Evolutionary conservation across 1,140 invertebrate genomes (phyloP), one percentile per base, ranked within the genome.

Genomic region (Ganaspis sp.): DNA sequence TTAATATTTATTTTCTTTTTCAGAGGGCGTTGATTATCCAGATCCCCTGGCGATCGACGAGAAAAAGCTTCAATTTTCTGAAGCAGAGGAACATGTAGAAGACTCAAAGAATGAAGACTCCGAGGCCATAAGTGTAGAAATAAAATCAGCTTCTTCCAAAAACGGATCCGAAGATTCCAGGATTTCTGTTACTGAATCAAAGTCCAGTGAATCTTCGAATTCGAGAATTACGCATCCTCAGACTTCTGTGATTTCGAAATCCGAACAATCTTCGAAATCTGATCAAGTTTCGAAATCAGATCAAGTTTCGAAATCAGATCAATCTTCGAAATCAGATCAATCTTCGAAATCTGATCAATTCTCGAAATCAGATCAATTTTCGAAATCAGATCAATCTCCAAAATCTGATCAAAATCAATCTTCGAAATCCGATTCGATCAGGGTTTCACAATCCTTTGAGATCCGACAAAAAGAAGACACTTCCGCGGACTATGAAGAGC

Each of bases 11-110:
- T 38, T 40, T 8, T 38, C 17, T 21, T 72, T 72, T 72, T n/a
- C 70, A 72, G 70, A 11, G 4, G 49, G 40, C 19, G 37, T 72
- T 3, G 70, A 72, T 4, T 29, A 73, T 37, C 26, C 71, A 6
- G 49, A 37, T 34, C 49, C 71, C 8, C 29, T 21, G 26, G 58
- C 21, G 12, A n/a, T 64, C 58, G 26, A 64, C 15, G 58, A 64
- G 58, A 64, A 49, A 6, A 49, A 64, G 29, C 54, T 64, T 64
- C 54, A 29, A 29, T 29, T 64, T 1, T 21, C 23, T 29, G 54
- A n/a, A 64, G 15, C 12, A 34, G 58, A 29, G 4, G n/a, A 64
- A 64, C 23, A 12, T 26, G 29, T n/a, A 9, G 6, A 8, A 64
- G 58, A 64, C 12, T 64, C 12, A 29, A 29, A 15, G 15, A 64